A percentile compares a stretch with the other conserved stretches of the same genome.
These are phyloP conservation scores for Ceryle rudis DNA, from an alignment of 2,797 vertebrate species.

Conservation along the genomic window DNA sequence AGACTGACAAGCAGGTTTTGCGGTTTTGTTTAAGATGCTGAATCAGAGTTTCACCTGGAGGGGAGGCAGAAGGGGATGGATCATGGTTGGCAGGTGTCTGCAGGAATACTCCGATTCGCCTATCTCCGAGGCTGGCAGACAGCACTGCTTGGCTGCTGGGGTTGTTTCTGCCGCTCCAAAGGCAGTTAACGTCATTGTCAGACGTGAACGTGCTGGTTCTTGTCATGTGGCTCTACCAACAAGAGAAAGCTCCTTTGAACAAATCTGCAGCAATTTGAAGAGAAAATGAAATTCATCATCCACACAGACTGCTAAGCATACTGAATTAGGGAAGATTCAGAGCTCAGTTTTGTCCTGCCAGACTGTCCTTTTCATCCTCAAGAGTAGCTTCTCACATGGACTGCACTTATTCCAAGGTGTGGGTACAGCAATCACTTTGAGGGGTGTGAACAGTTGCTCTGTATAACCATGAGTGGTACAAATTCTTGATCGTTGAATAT, in stretches of 20 bases:
- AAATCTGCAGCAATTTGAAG: constrained; percentile 36
- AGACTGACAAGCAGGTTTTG: constrained; percentile 69
- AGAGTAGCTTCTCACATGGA: background rate
- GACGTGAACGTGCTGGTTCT: constrained; percentile 52
- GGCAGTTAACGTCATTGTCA: constrained; percentile 35
- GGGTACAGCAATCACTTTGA: background rate
- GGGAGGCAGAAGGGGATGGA: constrained; percentile 46
- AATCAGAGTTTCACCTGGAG: constrained; percentile 76
- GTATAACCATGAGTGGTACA: background rate
- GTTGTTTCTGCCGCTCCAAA: constrained; percentile 3
- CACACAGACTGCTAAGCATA: constrained; percentile 24
- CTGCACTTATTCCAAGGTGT: background rate
- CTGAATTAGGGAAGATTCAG: background rate
- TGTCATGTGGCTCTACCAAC: constrained; percentile 20
- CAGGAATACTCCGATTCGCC: background rate
- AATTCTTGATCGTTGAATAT: background rate
- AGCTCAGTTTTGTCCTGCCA: background rate
- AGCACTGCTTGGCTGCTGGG: background rate
- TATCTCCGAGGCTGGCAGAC: constrained; percentile 38
- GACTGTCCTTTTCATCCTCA: background rate
- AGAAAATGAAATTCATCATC: constrained; percentile 52
- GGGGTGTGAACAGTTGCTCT: background rate
- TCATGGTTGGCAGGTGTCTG: constrained; percentile 63
- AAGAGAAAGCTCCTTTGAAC: constrained; percentile 47
- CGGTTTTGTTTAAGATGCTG: constrained; percentile 67